Base-by-base conservation (phyloP, 1,140 invertebrate species). In the Agrilus planipennis region DNA sequence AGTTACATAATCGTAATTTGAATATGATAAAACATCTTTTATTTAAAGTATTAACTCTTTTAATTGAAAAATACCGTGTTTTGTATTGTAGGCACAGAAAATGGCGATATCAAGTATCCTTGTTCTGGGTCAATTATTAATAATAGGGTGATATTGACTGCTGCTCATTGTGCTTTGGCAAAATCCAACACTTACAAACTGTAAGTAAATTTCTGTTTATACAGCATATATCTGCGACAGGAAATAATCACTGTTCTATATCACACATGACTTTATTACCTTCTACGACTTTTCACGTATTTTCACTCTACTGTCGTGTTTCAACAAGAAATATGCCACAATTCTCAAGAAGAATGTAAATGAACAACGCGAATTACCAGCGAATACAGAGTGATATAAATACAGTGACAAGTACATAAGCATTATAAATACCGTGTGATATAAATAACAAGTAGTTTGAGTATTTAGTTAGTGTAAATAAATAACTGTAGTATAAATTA, bases 111-210 rank as follows among this genome's bases (percentile, higher is more conserved):
- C 23, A 69, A 73, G 15, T 78, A 75, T 59, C 76, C 77, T 0
- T 84, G 81, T 51, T 73, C 75, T 29, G 79, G 78, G 2, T 76
- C 77, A 4, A 74, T 82, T 9, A 72, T 84, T 15, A 71, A 69
- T 3, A 69, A 69, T 39, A 51, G 64, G 27, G 66, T 75, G 10
- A 65, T 83, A 20, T 52, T 82, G 7, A 83, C 79, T 2, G 79
- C 79, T 0, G 80, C 78, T 2, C 79, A 82, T 50, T 83, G 79
- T 57, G 76, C 76, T 4, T 48, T 79, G 30, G 76, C 75, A 1
- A 79, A 79, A 53, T 70, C 76, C 19, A 71, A 76, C 30, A 75
- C 72, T 45, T 77, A 75, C 53, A 73, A 77, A 55, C 55, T 81
- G 77, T 81, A 64, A 73, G 71, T 55, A 32, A n/a, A 19, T 14